Evolutionary conservation across 2,113 vertebrate species (phyloP), one percentile per base, ranked within the genome.

Genomic region (Boleophthalmus pectinirostris): DNA sequence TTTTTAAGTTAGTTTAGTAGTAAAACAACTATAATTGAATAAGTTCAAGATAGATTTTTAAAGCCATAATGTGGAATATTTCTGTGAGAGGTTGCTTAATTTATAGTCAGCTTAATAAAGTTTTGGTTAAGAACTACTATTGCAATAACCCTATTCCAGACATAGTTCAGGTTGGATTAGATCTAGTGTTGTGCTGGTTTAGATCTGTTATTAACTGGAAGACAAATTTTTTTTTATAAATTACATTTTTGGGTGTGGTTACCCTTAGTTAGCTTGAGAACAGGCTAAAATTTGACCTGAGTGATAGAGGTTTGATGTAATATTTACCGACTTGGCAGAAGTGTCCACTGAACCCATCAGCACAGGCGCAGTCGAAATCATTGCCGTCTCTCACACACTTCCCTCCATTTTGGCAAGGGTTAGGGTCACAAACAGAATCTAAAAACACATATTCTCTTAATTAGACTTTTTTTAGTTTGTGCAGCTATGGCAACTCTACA

Each of bases 321-420:
- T 70, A 78, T 81, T 93, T 91, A 94, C 93, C 91, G 58, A 93
- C 90, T 14, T 88, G 78, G 82, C 93, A 94, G 75, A 89, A 91
- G n/a, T 24, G 70, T 70, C 93, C 93, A 47, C 49, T 79, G 77
- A 70, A 93, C 9, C 83, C 89, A 45, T 4, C 0, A 0, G 68
- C 47, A 69, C 93, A 94, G n/a, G 9, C 0, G 66, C 93, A 94
- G 35, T 92, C 85, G 75, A 92, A 94, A 70, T 93, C 72, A 1
- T 77, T 61, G 2, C 75, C 88, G 0, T 92, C 86, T 7, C 0
- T 69, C 21, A 82, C 1, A 74, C 93, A 94, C 14, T 3, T 23
- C 20, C 92, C 93, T 20, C 90, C 92, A 74, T 94, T 93, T 54
- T 20, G 65, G 75, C 93, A 94, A 9, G 91, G 92, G 69, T 83